phyloP scores from a whole-genome alignment of 1,140 invertebrate species.

The Dinothrombium tinctorium region DNA sequence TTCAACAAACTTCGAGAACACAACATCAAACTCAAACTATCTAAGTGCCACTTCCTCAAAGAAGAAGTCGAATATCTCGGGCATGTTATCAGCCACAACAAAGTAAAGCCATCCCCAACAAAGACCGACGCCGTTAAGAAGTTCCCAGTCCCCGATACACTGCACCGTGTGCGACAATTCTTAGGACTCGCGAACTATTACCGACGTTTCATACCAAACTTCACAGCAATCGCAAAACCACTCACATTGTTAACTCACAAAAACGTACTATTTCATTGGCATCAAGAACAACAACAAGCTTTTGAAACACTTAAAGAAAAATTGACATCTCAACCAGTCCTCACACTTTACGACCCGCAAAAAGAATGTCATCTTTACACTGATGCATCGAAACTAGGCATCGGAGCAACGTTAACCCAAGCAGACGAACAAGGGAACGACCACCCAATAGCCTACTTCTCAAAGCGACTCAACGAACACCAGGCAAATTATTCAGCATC shows the following conservation, averaged over 20 bases:
- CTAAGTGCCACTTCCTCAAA: conserved; percentile 13
- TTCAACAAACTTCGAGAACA: conserved; percentile 8
- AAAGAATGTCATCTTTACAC: not conserved
- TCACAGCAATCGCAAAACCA: conserved; percentile 18
- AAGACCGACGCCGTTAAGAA: conserved; percentile 1
- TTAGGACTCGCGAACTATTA: conserved; percentile 25
- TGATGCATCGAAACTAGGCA: not conserved
- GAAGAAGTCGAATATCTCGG: conserved; percentile 13
- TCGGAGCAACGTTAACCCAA: not conserved
- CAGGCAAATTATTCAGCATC: not conserved
- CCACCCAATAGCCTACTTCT: not conserved
- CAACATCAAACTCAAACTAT: conserved; percentile 13
- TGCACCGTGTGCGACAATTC: conserved; percentile 21
- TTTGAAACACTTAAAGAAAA: not conserved
- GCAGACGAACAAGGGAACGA: not conserved
- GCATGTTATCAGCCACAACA: conserved; percentile 14
- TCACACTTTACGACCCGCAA: not conserved
- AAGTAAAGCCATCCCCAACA: not conserved
- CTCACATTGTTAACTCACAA: conserved; percentile 14
- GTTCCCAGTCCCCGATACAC: not conserved
- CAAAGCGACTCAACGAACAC: not conserved
- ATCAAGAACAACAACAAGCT: not conserved
- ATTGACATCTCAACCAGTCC: not conserved
- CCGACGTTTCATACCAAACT: conserved; percentile 21
- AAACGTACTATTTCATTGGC: not conserved